Evolutionary conservation across 1,140 invertebrate genomes (phyloP), one percentile per base, ranked within the genome.

Genomic region (Apolygus lucorum): DNA sequence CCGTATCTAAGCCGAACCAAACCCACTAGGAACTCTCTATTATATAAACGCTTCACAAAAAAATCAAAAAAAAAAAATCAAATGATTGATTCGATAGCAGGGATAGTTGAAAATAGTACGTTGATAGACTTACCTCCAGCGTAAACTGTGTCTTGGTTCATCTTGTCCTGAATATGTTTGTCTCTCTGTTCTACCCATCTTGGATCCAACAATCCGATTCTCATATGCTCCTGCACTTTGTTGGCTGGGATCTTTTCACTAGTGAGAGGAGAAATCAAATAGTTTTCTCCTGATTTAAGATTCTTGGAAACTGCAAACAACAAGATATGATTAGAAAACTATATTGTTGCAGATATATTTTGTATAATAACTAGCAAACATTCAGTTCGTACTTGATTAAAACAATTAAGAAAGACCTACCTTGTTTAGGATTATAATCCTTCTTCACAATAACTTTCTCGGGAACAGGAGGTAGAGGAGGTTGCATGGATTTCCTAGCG

Each of bases 181-280:
- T 99, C 96, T 52, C 96, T 82, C 77, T 98, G 95, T 79, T 99
- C 96, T 62, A 98, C 89, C 95, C 96, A 99, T 73, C 96, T 88
- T 22, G 96, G 96, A 87, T 99, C 96, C 74, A 99, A 79, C 68
- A 99, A 81, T 64, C 96, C 95, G 78, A 98, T 98, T 70, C 95
- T 88, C 87, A 99, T 95, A 80, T 99, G 98, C 75, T 99, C 95
- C 68, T 94, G 93, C 1, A 99, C 91, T 80, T 99, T 98, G 74
- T 90, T 92, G 0, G 96, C 95, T 0, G 95, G 95, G 75, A 99
- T 98, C 76, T 90, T 89, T 78, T 99, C 97, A 42, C 95, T 95
- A 24, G 96, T 99, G 74, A 99, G 95, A 0, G 97, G 97, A 1
- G 97, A 99, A 69, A 99, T 95, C 21, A 99, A 85, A 81, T 89